phyloP scores from a whole-genome alignment of 2,113 vertebrate genomes.

The Pluvialis apricaria region DNA sequence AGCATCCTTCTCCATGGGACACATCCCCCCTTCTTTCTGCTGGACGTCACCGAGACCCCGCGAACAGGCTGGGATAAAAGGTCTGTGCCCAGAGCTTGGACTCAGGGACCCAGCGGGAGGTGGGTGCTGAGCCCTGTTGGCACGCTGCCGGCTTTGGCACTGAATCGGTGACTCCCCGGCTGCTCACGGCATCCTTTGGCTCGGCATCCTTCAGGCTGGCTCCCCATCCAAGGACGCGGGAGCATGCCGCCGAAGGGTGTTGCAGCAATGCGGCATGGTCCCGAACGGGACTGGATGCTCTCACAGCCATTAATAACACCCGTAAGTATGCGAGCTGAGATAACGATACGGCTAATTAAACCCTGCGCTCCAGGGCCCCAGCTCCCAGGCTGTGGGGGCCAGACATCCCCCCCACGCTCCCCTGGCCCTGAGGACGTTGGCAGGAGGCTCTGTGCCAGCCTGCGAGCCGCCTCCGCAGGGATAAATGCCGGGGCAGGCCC shows the following conservation, averaged over 20 bases:
- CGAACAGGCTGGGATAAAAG: too few relatives aligned
- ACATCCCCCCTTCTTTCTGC: accelerated
- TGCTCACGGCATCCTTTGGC: background rate
- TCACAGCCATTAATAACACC: conserved; percentile 22
- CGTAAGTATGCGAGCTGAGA: background rate
- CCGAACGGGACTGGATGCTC: background rate
- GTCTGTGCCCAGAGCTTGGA: background rate
- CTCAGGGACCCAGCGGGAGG: background rate
- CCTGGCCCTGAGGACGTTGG: background rate
- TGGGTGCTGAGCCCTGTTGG: background rate
- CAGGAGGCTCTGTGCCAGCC: background rate
- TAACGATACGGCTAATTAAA: conserved; percentile 42
- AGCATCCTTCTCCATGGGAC: background rate
- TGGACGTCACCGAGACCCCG: background rate
- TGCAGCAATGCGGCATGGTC: accelerated
- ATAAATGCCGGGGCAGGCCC: background rate
- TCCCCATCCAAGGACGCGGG: background rate
- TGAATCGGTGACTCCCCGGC: accelerated
- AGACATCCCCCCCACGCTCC: accelerated
- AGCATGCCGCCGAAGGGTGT: background rate
- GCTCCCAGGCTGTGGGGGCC: background rate
- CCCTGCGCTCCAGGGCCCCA: background rate
- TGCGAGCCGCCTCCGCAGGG: background rate
- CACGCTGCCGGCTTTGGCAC: background rate
- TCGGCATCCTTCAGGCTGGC: background rate